These are phyloP conservation scores for Nasonia longicornis DNA, from an alignment of 1,140 invertebrate species.

Conservation along the genomic window DNA sequence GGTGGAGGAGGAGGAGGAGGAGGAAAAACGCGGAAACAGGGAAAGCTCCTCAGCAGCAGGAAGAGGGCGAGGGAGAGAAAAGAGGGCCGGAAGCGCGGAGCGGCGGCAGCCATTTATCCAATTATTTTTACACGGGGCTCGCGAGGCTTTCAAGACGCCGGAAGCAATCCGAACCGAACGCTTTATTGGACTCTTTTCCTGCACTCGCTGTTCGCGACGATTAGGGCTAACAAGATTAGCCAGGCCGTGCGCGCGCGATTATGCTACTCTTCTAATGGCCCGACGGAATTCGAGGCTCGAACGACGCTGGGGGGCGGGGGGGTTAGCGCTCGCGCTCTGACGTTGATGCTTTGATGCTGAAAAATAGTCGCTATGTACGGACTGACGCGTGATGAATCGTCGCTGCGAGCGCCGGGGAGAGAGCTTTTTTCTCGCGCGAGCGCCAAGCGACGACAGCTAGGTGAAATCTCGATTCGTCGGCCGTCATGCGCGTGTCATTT, in stretches of 20 bases:
- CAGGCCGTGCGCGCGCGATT: no score
- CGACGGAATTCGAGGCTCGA: no score
- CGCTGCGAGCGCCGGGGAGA: background rate
- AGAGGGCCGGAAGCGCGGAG: background rate
- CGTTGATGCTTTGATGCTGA: background rate
- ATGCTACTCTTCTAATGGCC: no score
- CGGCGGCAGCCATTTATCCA: conserved; percentile 40
- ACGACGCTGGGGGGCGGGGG: no score
- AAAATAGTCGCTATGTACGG: background rate
- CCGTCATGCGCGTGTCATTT: background rate
- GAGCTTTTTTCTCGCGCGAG: background rate
- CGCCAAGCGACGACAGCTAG: background rate
- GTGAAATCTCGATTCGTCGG: background rate
- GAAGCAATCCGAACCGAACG: conserved; percentile 44
- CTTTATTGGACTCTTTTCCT: conserved; percentile 42
- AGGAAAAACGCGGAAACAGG: background rate
- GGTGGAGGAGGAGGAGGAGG: no score
- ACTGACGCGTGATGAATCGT: conserved; percentile 9
- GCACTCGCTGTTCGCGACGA: background rate
- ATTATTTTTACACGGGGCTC: conserved; percentile 45
- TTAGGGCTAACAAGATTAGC: conserved; percentile 3
- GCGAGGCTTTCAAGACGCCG: conserved; percentile 39
- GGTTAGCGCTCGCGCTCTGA: no score
- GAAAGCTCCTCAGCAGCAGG: background rate
- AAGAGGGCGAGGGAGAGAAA: background rate